Conservation (phyloP, 2,113 vertebrate species). For the Tretioscincus oriximinensis region DNA sequence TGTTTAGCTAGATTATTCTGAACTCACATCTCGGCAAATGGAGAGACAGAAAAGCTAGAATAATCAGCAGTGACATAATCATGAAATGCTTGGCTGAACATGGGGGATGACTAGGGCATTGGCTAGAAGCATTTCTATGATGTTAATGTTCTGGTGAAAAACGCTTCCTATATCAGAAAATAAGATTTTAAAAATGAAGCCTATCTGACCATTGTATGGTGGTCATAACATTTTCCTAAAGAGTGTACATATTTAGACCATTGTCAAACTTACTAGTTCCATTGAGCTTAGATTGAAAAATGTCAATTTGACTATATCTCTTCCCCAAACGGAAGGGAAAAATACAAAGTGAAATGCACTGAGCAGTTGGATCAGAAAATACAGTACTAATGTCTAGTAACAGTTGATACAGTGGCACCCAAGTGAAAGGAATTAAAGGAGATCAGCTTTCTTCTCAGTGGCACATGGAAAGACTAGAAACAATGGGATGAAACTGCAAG, state of each 20-base stretch:
- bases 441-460: too few species aligned
- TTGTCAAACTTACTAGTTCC: not conserved
- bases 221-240: conserved; percentile 2
- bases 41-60: conserved; percentile 26
- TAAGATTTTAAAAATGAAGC: conserved; percentile 21
- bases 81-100: conserved; percentile 4
- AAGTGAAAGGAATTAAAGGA: not conserved
- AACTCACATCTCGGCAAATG: not conserved
- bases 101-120: conserved; percentile 10
- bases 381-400: not conserved
- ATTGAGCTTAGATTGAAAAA: not conserved
- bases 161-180: conserved; percentile 39
- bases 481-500: too few species aligned
- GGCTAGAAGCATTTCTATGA: not conserved
- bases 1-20: conserved; percentile 19
- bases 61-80: conserved; percentile 29
- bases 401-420: too few species aligned
- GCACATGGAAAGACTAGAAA: too few species aligned
- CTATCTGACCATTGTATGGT: not conserved
- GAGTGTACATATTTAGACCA: conserved; percentile 1
- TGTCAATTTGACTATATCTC: not conserved
- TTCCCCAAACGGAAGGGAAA: not conserved
- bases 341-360: not conserved
- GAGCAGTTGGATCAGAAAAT: not conserved
- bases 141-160: conserved; percentile 31